A percentile compares a stretch with the other conserved stretches of the same genome.
These are phyloP conservation scores for Aspidoscelis tigris DNA, from an alignment of 2,113 vertebrate genomes.

Conservation along the genomic window DNA sequence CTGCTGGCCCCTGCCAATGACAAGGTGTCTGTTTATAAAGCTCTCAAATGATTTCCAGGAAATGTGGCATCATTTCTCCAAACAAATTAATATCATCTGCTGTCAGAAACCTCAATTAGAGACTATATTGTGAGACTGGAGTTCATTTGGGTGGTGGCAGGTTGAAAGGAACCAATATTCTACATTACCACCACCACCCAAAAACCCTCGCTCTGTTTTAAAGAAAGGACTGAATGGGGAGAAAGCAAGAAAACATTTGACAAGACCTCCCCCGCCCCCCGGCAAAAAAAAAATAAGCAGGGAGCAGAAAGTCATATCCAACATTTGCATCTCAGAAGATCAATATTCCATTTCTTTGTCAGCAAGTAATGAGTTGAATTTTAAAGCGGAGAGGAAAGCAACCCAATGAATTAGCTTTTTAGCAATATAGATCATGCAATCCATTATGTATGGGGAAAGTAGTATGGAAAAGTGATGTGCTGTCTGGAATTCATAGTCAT, in stretches of 20 bases:
- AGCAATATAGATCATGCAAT: too few species aligned
- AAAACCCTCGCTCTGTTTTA: too few species aligned
- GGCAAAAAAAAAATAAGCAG: accelerated
- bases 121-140: slow-evolving; percentile 10
- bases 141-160: slow-evolving; percentile 8
- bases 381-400: slow-evolving; percentile 28
- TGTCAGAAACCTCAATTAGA: not conserved
- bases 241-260: not conserved
- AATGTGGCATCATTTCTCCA: slow-evolving; percentile 1
- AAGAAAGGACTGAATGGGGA: too few species aligned
- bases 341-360: slow-evolving; percentile 29
- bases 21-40: not conserved
- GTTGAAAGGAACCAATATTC: slow-evolving; percentile 11
- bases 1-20: not conserved
- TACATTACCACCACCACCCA: not conserved
- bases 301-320: not conserved
- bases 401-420: slow-evolving; percentile 19
- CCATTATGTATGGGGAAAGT: too few species aligned
- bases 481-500: too few species aligned
- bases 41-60: slow-evolving; percentile 8
- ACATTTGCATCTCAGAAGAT: slow-evolving; percentile 28
- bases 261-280: not conserved
- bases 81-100: slow-evolving; percentile 24
- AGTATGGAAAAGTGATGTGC: too few species aligned
- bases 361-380: slow-evolving; percentile 19